Evolutionary conservation across 2,888 invertebrate species (phyloP).

Genomic region (Pachydiplax longipennis): DNA sequence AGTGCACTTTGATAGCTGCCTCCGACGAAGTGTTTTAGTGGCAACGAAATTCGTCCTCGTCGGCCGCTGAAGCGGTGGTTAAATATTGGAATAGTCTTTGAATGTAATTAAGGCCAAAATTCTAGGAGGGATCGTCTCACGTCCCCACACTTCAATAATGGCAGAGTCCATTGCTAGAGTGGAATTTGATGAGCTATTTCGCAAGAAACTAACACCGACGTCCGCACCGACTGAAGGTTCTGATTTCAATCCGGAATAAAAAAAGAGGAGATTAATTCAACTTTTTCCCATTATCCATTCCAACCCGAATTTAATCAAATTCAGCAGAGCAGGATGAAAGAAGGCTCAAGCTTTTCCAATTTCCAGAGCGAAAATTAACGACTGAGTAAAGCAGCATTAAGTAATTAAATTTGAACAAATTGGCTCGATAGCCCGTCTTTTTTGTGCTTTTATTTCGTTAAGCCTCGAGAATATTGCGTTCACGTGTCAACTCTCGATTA

Average conservation of each 20-base stretch:
- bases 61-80: neutral
- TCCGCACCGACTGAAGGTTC: neutral
- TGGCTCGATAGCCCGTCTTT: neutral
- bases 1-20: too few species aligned
- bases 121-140: neutral
- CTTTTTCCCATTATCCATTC: neutral
- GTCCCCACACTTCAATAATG: neutral
- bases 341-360: conserved; percentile 22
- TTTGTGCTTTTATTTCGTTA: neutral
- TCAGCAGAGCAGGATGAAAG: neutral
- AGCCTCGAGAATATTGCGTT: neutral
- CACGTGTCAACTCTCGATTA: neutral
- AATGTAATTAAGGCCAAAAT: neutral
- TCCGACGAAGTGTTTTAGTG: neutral
- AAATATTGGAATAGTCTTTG: neutral
- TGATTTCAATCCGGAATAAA: neutral
- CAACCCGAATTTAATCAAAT: neutral
- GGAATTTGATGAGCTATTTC: neutral
- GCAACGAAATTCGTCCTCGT: neutral
- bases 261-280: neutral
- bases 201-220: neutral
- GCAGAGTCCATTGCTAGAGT: neutral
- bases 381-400: neutral
- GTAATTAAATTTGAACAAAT: neutral
- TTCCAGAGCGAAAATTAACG: neutral